Evolutionary conservation across 1,140 invertebrate genomes (phyloP).

Genomic region (Lepidurus packardi): DNA sequence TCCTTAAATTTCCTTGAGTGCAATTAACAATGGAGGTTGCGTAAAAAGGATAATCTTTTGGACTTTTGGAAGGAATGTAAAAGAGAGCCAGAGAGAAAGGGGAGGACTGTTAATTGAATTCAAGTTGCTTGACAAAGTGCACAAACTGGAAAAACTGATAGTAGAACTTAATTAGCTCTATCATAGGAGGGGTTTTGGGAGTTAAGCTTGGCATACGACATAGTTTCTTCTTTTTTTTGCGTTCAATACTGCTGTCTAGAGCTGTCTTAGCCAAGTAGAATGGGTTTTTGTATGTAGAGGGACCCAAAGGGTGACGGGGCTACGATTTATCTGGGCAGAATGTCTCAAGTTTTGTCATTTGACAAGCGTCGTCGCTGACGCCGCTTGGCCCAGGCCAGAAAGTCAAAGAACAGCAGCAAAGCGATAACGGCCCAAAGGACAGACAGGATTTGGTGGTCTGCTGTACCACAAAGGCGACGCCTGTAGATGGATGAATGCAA

Average conservation of each 20-base stretch:
- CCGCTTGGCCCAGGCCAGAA: not conserved
- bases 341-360: constrained; percentile 12
- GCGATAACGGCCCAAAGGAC: not conserved
- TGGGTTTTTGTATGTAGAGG: not conserved
- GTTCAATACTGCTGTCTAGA: not conserved
- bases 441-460: not conserved
- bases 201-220: not conserved
- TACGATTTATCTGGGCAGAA: not conserved
- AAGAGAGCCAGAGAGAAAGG: not conserved
- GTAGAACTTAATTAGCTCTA: no score
- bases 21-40: not conserved
- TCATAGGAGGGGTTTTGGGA: not conserved
- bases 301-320: not conserved
- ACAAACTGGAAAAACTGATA: no score
- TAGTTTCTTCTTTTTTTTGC: not conserved
- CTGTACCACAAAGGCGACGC: not conserved
- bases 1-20: not conserved
- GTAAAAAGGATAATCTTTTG: not conserved
- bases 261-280: not conserved
- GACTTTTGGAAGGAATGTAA: not conserved
- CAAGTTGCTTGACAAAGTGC: not conserved
- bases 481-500: constrained; percentile 10
- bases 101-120: not conserved
- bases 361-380: not conserved
- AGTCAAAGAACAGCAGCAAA: not conserved